phyloP scores from a whole-genome alignment of 2,888 invertebrate species.

The Melinaea marsaeus region DNA sequence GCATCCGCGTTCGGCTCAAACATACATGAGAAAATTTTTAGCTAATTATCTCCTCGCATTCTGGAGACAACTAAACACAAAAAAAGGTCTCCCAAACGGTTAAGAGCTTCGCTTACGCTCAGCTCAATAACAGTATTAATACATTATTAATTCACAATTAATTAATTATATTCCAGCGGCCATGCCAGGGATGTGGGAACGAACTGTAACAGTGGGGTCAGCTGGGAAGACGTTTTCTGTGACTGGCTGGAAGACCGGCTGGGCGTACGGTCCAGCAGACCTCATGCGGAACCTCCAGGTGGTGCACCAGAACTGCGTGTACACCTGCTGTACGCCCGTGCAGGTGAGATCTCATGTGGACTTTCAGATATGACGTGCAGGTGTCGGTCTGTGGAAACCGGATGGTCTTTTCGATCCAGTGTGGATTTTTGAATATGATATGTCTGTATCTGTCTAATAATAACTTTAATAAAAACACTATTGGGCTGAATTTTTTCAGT shows the following conservation, averaged over 20 bases:
- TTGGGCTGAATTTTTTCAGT: too few species aligned
- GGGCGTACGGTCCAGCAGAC: slow-evolving; percentile 93
- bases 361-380: neutral
- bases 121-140: too few species aligned
- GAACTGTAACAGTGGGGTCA: slow-evolving; percentile 97
- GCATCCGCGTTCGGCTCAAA: too few species aligned
- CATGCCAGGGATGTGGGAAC: slow-evolving; percentile 97
- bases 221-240: slow-evolving; percentile 99
- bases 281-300: slow-evolving; percentile 89
- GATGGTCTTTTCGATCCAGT: neutral
- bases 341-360: slow-evolving; percentile 72
- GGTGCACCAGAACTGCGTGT: slow-evolving; percentile 96
- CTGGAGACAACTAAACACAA: too few species aligned
- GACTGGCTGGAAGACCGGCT: slow-evolving; percentile 98
- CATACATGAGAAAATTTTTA: too few species aligned
- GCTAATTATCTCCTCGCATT: too few species aligned
- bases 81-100: too few species aligned
- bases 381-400: neutral
- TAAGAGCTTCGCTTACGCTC: too few species aligned
- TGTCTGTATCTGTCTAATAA: too few species aligned
- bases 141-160: neutral
- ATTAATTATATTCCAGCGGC: slow-evolving; percentile 78
- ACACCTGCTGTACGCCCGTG: slow-evolving; percentile 92
- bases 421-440: too few species aligned
- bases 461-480: too few species aligned